Base-by-base conservation (phyloP, 2,888 invertebrate genomes). In the Celastrina argiolus region DNA sequence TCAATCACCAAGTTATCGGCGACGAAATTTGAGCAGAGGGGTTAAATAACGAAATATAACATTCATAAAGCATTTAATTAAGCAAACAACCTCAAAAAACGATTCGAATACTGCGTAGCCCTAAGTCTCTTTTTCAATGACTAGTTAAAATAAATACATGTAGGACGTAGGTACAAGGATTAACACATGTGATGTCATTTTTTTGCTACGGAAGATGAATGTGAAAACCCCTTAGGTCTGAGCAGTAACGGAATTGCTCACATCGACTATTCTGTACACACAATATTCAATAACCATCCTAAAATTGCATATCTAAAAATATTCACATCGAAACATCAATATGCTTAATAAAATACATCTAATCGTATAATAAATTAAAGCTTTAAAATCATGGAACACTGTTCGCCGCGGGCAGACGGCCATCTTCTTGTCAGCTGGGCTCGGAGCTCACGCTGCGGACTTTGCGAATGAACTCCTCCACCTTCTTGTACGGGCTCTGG, bases 381-480 rank as follows among this genome's bases (percentile, higher is more conserved):
- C 78, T 78, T 75, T 72, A 61, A 39, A 39, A 70, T 78, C 76
- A 80, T 68, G 78, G 76, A 67, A 84, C 80, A 75, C 82, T 78
- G 74, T 81, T 84, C 12, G 81, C 88, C 88, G 89, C 84, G 72
- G 74, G 76, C 2, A 76, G 79, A 83, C 88, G 89, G 87, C 83
- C 76, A n/a, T 84, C 75, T 73, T 89, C 88, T 65, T 85, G 91
- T 91, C 91, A 91, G 88, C 90, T 91, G 70, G 85, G 81, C n/a
- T 88, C 88, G 0, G 81, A 81, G 56, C 82, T 84, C 22, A 81
- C 88, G 66, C 87, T 89, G 61, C 86, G 83, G 8, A 90, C 90
- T 69, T 89, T 78, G 26, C 90, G 76, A 16, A 91, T 84, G 66
- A 91, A 75, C 69, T 88, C 87, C 71, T 90, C 91, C 0, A 91